These are phyloP conservation scores for Hydraecia micacea DNA, from an alignment of 2,888 invertebrate species.

Conservation along the genomic window DNA sequence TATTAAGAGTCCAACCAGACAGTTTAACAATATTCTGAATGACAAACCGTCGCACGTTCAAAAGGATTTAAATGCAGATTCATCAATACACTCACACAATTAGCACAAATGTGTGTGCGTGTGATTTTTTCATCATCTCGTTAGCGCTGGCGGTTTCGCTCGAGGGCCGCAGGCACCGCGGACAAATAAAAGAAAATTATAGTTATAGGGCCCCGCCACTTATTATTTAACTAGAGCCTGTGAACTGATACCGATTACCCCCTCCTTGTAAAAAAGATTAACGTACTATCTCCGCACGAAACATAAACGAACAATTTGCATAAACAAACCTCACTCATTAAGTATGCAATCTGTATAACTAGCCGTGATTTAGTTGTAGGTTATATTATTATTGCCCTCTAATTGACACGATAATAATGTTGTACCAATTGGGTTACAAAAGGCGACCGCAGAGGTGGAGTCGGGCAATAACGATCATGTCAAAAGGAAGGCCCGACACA, in stretches of 20 bases:
- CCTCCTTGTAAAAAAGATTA: constrained; percentile 79
- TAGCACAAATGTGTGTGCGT: constrained; percentile 80
- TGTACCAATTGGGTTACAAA: constrained; percentile 87
- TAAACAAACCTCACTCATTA: constrained; percentile 74
- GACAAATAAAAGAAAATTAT: constrained; percentile 88
- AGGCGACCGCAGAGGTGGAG: constrained; percentile 87
- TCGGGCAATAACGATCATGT: constrained; percentile 88
- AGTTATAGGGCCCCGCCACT: constrained; percentile 87
- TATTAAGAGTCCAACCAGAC: constrained; percentile 57
- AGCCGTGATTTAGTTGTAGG: constrained; percentile 83
- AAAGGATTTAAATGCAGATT: constrained; percentile 75
- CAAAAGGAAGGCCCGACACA: constrained; percentile 89
- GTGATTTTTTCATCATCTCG: constrained; percentile 82
- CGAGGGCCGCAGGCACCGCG: constrained; percentile 78
- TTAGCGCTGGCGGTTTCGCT: constrained; percentile 84
- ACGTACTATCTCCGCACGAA: constrained; percentile 66
- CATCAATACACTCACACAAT: constrained; percentile 79
- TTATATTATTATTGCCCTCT: constrained; percentile 84
- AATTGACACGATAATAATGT: constrained; percentile 89
- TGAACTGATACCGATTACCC: constrained; percentile 84
- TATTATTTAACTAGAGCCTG: constrained; percentile 88
- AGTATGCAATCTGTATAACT: constrained; percentile 76
- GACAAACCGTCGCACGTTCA: constrained; percentile 20
- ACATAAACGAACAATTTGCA: constrained; percentile 74
- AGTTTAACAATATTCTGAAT: constrained; percentile 30